Base-by-base conservation (phyloP, 2,797 vertebrate species). In the Cryptoprocta ferox region DNA sequence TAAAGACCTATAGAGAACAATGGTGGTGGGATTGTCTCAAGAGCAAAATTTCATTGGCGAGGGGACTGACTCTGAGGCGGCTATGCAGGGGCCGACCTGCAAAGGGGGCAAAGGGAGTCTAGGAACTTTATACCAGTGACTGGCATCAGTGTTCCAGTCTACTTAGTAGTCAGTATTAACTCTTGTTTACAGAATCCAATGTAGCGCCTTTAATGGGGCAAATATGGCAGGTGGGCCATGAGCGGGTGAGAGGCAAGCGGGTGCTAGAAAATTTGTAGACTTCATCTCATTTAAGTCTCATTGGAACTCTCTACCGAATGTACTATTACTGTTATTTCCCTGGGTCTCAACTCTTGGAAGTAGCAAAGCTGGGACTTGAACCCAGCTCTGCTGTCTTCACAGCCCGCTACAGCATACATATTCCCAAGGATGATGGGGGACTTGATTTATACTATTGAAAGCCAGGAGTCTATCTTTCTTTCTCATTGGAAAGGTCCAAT, bases 401-500 rank as follows among this genome's bases (percentile, higher is more conserved):
- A 92, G 70, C 35, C 50, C 65, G 79, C 37, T 53, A 59, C 21
- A 81, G 8, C 42, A 70, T 48, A 79, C 24, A 71, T 32, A 45
- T 59, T 84, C 39, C 83, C 18, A 65, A 80, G 30, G 5, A 35
- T 45, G 70, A 80, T 16, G 37, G 39, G 2, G 7, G 24, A 68
- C 35, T 76, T 53, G 45, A 90, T 80, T 76, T 53, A n/a, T 87
- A 50, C 32, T 53, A 56, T 24, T 61, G 39, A 95, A 94, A 85
- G 21, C 11, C 32, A 68, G n/a, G 48, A 45, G 42, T 84, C 95
- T 76, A 85, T 50, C 65, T 92, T 91, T 76, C 65, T 91, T 95
- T 92, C 66, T 96, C 82, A 82, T 19, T 93, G 61, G 37, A 88
- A 93, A 14, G 30, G 14, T 81, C 42, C 71, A 50, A 18, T 88